Percentiles rank a stretch among this genome's conserved stretches.
phyloP scores from a whole-genome alignment of 2,113 vertebrate genomes.

The Lates calcarifer region DNA sequence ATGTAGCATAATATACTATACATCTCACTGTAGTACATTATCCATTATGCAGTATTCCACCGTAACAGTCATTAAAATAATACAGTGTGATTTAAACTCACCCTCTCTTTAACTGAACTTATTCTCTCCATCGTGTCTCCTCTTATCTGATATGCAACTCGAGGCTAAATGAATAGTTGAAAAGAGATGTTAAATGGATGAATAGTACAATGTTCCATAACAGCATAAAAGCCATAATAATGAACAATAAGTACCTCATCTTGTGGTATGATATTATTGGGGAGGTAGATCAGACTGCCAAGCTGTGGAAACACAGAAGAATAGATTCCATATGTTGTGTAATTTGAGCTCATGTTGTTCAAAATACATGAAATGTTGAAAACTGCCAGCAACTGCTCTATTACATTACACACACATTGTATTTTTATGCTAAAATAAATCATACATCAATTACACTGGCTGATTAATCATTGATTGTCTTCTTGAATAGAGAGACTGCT shows the following conservation, averaged over 20 bases:
- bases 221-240: neutral
- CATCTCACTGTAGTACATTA: neutral
- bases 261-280: constrained; percentile 85
- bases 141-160: constrained; percentile 60
- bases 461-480: constrained; percentile 6
- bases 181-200: neutral
- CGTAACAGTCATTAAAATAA: neutral
- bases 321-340: neutral
- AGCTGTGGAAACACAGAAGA: constrained; percentile 84
- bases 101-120: constrained; percentile 56
- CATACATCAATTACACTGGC: neutral
- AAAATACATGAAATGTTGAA: neutral
- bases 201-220: neutral
- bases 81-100: constrained; percentile 31
- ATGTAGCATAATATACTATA: too few relatives aligned
- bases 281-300: constrained; percentile 89
- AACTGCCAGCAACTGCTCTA: neutral
- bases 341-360: neutral
- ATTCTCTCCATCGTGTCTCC: constrained; percentile 67
- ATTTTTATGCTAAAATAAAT: neutral
- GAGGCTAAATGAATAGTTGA: constrained; percentile 58
- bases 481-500: neutral
- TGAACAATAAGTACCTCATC: constrained; percentile 68
- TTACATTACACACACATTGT: neutral
- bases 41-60: neutral